Evolutionary conservation across 2,888 invertebrate species (phyloP).

Genomic region (Drosophila pseudotakahashii): DNA sequence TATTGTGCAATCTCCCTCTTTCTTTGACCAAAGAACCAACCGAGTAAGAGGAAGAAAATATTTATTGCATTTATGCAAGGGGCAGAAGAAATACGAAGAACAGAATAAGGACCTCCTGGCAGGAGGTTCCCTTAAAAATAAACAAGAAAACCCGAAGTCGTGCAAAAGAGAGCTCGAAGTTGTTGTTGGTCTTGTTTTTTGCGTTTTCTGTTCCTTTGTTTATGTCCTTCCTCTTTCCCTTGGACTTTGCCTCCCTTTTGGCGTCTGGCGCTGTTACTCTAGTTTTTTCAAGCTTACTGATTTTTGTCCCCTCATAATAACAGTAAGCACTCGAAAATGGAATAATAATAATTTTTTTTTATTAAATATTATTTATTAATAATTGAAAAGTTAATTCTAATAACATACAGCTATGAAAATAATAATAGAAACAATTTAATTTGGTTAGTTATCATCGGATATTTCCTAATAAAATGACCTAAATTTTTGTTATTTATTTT

Average conservation of each 20-base stretch:
- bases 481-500: no score
- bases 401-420: no score
- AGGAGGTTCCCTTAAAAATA: conserved; percentile 8
- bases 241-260: conserved; percentile 49
- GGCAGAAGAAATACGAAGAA: conserved; percentile 23
- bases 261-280: conserved; percentile 56
- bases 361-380: no score
- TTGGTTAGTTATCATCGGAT: no score
- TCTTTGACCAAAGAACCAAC: conserved; percentile 2
- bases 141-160: conserved; percentile 7
- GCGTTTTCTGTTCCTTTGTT: conserved; percentile 12
- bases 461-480: no score
- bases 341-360: no score
- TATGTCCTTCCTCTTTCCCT: conserved; percentile 8
- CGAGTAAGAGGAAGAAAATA: conserved; percentile 42
- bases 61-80: conserved; percentile 68
- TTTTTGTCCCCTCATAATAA: background rate
- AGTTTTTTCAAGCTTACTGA: conserved; percentile 49
- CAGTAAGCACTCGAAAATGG: conserved; percentile 4
- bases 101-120: conserved; percentile 12
- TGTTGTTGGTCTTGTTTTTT: conserved; percentile 15
- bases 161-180: conserved; percentile 34
- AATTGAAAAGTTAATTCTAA: no score
- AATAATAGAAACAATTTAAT: no score
- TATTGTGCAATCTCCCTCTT: conserved; percentile 43